These are phyloP conservation scores for Harlomillsia oculata DNA, from an alignment of 1,140 invertebrate genomes.

Conservation along the genomic window DNA sequence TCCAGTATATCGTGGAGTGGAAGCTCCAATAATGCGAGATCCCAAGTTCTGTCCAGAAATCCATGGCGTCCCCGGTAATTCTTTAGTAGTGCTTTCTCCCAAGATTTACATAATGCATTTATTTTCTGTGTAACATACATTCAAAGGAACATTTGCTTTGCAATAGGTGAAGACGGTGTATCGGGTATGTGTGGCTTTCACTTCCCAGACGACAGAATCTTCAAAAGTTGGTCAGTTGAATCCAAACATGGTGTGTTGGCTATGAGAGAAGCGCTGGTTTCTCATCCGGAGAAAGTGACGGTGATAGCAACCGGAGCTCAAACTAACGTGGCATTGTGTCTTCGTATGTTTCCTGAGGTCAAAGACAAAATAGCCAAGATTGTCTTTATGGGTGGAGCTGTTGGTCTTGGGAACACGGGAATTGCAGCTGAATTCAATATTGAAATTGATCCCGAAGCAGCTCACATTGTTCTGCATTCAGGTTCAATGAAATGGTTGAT, in stretches of 20 bases:
- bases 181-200: slow-evolving; percentile 25
- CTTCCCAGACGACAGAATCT: slow-evolving; percentile 22
- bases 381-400: slow-evolving; percentile 68
- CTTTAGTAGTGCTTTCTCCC: too few species aligned
- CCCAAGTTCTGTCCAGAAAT: too few species aligned
- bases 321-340: slow-evolving; percentile 63
- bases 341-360: slow-evolving; percentile 56
- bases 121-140: too few species aligned
- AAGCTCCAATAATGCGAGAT: too few species aligned
- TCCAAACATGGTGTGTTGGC: slow-evolving; percentile 7
- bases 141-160: too few species aligned
- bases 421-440: slow-evolving; percentile 71
- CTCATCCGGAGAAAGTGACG: slow-evolving; percentile 43
- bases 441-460: slow-evolving; percentile 63
- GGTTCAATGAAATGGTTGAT: too few species aligned
- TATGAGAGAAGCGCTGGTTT: slow-evolving; percentile 3
- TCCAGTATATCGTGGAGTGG: too few species aligned
- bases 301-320: slow-evolving; percentile 60
- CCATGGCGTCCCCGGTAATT: too few species aligned
- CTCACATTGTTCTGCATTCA: slow-evolving; percentile 54
- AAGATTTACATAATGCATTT: too few species aligned
- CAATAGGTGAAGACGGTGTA: slow-evolving; percentile 19
- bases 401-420: slow-evolving; percentile 57
- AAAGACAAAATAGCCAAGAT: slow-evolving; percentile 51
- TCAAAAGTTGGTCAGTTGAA: background rate